phyloP scores from a whole-genome alignment of 2,888 invertebrate genomes.

The Euzophera pinguis region DNA sequence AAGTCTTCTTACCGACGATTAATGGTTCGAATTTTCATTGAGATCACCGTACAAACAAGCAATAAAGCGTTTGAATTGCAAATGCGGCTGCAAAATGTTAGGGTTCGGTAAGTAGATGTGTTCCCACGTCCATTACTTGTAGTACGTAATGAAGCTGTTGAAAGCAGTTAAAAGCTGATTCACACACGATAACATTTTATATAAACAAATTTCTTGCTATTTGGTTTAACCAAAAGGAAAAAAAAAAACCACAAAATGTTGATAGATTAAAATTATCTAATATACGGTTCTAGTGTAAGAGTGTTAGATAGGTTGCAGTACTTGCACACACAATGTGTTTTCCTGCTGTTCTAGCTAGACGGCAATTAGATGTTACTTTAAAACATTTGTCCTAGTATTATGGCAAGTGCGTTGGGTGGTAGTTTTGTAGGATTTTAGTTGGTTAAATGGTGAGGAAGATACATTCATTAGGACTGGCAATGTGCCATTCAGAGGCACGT shows the following conservation, averaged over 20 bases:
- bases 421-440: not conserved
- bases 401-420: not conserved
- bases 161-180: not conserved
- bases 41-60: constrained; percentile 35
- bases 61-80: constrained; percentile 54
- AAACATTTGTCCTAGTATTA: not conserved
- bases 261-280: too few species aligned
- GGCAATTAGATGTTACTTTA: not conserved
- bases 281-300: too few species aligned
- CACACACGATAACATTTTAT: not conserved
- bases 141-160: constrained; percentile 8
- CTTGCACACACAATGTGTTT: too few species aligned
- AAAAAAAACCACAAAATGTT: too few species aligned
- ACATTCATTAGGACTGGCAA: constrained; percentile 60
- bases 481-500: constrained; percentile 59
- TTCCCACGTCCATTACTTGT: constrained; percentile 55
- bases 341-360: not conserved
- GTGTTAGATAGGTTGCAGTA: too few species aligned
- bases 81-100: constrained; percentile 42
- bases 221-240: too few species aligned
- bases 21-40: constrained; percentile 49
- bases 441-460: constrained; percentile 40
- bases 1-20: constrained; percentile 39
- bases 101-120: constrained; percentile 35
- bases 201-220: too few species aligned